Base-by-base conservation (phyloP, 2,113 vertebrate species). In the Syngnathus floridae region DNA sequence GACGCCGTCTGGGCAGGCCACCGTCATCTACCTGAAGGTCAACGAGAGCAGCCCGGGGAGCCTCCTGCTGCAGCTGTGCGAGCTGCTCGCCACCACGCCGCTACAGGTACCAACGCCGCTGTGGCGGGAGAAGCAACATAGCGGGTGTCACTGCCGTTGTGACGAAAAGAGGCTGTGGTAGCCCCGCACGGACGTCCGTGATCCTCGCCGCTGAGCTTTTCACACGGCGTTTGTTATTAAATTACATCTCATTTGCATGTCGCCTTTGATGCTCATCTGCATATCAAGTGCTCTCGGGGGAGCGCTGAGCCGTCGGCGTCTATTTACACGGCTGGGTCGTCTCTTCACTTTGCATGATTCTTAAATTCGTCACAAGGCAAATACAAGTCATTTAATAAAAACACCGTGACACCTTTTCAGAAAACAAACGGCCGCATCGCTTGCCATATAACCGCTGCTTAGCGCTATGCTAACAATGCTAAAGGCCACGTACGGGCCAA, bases 11-110 rank as follows among this genome's bases (percentile, higher is more conserved):
- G 90, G 91, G 22, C 87, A 85, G 19, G 93, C 95, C 7, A 94
- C 95, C 62, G 90, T 95, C 0, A 91, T 97, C 75, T 92, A 92
- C 66, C 86, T 96, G 83, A 87, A 93, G 7, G 89, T 98, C 72
- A 97, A 98, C 21, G 95, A 94, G 87, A 96, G 94, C 81, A 93
- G 95, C 83, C 95, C 95, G 0, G 93, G 93, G 1, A 94, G 92
- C 71, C 90, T 98, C 11, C 92, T 98, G 80, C 89, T 96, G 74
- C 93, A 94, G 69, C 92, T 97, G 75, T 98, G 95, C 73, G 94
- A 95, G 83, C 91, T 96, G 60, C 93, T 98, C 84, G 93, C 92
- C 74, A 95, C 93, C 73, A 90, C 95, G 46, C 93, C 93, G 1
- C 91, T 98, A 38, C 87, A 40, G 40, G 40, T 40, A 40, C 40